Evolutionary conservation across 2,888 invertebrate genomes (phyloP), one percentile per base, ranked within the genome.

Genomic region (Amphipyra tragopoginis): DNA sequence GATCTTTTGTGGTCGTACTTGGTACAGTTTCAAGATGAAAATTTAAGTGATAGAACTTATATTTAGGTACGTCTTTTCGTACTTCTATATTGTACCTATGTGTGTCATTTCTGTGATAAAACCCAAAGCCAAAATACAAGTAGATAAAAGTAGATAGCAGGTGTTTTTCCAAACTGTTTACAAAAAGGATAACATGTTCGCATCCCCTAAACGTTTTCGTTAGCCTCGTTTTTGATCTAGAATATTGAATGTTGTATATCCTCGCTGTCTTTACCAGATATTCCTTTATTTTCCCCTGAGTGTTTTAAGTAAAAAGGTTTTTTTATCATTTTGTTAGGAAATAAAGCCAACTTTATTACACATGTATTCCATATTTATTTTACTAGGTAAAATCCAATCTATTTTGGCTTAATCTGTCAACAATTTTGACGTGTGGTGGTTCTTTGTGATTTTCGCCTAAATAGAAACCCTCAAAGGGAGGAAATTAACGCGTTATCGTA

Each of bases 401-500:
- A 43, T 52, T 60, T 57, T 38, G 60, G 48, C 38, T 52, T 54
- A 64, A 55, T 69, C 64, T 47, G 54, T 64, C 75, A 75, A 57
- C 43, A 34, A 52, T 42, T 68, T 60, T 26, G 54, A 69, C 64
- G 15, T 51, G 45, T 42, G 14, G 11, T 13, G 11, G 13, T 49
- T 29, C 40, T 60, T 57, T 60, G 39, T 62, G 58, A 68, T 55
- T 62, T 53, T 40, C 45, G 56, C 15, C 8, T 56, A 29, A 53
- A 54, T 40, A 54, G 15, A 67, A 53, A 8, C n/a, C 45, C 29
- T 39, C 36, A 26, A 14, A 7, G 8, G 1, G 10, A 39, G 34
- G 4, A 38, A 54, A 63, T 34, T 39, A 11, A 15, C 8, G 10
- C 26, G 42, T 21, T 29, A 51, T 42, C n/a, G 42, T 36, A 71